Conservation (phyloP, 2,797 vertebrate genomes). For the Gymnodraco acuticeps region DNA sequence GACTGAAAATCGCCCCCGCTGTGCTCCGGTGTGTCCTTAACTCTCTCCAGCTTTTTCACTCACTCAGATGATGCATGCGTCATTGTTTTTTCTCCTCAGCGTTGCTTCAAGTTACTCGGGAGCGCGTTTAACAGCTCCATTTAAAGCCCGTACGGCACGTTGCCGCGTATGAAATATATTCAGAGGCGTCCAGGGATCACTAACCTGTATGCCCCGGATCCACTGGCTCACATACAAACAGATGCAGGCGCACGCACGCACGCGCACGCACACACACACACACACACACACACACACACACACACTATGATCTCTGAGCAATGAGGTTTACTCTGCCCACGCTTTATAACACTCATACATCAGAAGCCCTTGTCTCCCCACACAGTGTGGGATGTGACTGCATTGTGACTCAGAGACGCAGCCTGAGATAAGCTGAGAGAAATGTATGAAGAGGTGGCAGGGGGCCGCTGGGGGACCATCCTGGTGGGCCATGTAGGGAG, state of each 20-base stretch:
- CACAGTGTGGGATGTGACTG: conserved; percentile 82
- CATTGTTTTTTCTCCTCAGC: conserved; percentile 55
- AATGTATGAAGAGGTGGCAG: conserved; percentile 54
- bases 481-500: conserved; percentile 39
- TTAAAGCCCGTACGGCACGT: conserved; percentile 49
- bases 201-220: conserved; percentile 57
- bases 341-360: conserved; percentile 78
- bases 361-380: conserved; percentile 79
- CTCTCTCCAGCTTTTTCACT: conserved; percentile 45
- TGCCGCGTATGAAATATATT: conserved; percentile 60
- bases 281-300: conserved; percentile 24
- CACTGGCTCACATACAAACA: conserved; percentile 44
- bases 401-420: conserved; percentile 80
- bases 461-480: conserved; percentile 40
- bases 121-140: conserved; percentile 56
- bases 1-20: conserved; percentile 63
- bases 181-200: conserved; percentile 61
- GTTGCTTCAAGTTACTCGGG: conserved; percentile 58
- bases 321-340: conserved; percentile 76
- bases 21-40: conserved; percentile 53
- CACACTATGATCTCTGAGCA: conserved; percentile 65
- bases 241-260: conserved; percentile 36
- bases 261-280: conserved; percentile 42
- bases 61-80: conserved; percentile 56
- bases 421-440: conserved; percentile 50